A percentile compares a stretch with the other conserved stretches of the same genome.
These are phyloP conservation scores for Antennarius maculatus DNA, from an alignment of 2,797 vertebrate species.

Conservation along the genomic window DNA sequence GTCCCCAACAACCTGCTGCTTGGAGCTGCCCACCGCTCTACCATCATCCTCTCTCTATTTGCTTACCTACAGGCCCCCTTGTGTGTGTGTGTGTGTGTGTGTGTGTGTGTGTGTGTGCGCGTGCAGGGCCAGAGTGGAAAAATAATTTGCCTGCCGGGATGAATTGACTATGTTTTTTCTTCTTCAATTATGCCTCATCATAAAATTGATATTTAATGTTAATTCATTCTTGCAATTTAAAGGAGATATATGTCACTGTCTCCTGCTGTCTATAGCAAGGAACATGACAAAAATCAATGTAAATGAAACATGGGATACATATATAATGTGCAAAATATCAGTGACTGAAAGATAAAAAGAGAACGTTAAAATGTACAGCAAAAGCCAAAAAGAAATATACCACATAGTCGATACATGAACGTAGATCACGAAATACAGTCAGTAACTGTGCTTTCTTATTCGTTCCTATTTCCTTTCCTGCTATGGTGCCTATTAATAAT, in stretches of 20 bases:
- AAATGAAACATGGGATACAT: constrained; percentile 3
- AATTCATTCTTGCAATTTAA: constrained; percentile 5
- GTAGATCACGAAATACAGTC: background rate
- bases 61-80: too few species aligned
- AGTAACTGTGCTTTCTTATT: background rate
- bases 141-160: too few species aligned
- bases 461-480: background rate
- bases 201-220: constrained; percentile 21
- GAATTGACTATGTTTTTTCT: too few species aligned
- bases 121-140: too few species aligned
- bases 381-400: background rate
- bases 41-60: too few species aligned
- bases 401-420: background rate
- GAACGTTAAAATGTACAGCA: background rate
- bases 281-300: background rate
- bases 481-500: too few species aligned
- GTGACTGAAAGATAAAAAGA: background rate
- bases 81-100: too few species aligned
- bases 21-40: too few species aligned
- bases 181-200: background rate
- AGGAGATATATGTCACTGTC: background rate
- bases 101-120: too few species aligned
- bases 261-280: background rate
- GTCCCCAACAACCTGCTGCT: too few species aligned
- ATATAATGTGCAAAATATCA: background rate